phyloP scores from a whole-genome alignment of 1,140 invertebrate genomes.

The Drosophila suzukii region DNA sequence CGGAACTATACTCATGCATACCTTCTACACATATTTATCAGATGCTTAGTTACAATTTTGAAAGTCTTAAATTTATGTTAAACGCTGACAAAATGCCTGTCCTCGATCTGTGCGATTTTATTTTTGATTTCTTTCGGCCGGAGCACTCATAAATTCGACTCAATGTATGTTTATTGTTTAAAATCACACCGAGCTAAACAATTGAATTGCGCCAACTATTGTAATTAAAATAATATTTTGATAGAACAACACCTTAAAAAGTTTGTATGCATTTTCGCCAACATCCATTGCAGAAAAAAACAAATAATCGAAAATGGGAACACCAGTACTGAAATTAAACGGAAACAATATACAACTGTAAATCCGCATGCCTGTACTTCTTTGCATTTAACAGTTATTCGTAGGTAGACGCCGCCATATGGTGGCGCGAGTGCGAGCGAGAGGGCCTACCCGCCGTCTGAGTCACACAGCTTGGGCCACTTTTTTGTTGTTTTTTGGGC shows the following conservation, averaged over 20 bases:
- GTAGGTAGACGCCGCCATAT: constrained; percentile 27
- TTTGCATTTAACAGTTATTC: constrained; percentile 22
- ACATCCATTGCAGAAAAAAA: constrained; percentile 2
- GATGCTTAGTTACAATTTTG: constrained; percentile 61
- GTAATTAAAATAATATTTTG: constrained; percentile 72
- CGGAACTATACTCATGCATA: constrained; percentile 64
- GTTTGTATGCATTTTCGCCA: constrained; percentile 59
- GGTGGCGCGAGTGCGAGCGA: constrained; percentile 6
- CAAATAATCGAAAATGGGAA: constrained; percentile 47
- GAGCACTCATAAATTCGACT: constrained; percentile 40
- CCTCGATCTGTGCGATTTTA: constrained; percentile 40
- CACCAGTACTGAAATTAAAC: constrained; percentile 61
- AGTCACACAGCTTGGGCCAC: constrained; percentile 34
- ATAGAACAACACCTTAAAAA: constrained; percentile 55
- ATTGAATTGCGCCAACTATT: constrained; percentile 65
- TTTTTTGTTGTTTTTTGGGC: constrained; percentile 30
- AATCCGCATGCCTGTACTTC: constrained; percentile 47
- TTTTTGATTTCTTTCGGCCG: constrained; percentile 50
- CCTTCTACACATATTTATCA: constrained; percentile 57
- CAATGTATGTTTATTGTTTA: constrained; percentile 45
- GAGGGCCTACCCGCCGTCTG: constrained; percentile 24
- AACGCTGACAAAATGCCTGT: constrained; percentile 42
- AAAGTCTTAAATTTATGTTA: constrained; percentile 67
- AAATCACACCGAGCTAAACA: constrained; percentile 29
- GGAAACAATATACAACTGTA: constrained; percentile 52